Evolutionary conservation across 2,888 invertebrate genomes (phyloP), one percentile per base, ranked within the genome.

Genomic region (Cantharis nigra): DNA sequence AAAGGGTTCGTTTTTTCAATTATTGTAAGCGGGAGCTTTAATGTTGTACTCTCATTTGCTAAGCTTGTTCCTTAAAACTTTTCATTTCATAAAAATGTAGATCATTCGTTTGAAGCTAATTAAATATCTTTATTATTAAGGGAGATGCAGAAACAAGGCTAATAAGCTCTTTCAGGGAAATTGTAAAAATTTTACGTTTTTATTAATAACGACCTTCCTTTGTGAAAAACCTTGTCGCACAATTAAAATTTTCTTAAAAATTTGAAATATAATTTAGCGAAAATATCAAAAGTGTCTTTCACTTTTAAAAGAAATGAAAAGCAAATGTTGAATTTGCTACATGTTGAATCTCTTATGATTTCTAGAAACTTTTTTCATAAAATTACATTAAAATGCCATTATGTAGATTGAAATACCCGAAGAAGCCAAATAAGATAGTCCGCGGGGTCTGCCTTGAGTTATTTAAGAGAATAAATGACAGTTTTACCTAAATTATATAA

Each of bases 331-430:
- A 78, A 71, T 70, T 75, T 75, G 73, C 69, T 73, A 78, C 78
- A 78, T 78, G 75, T 76, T 76, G 73, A 78, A 73, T 76, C 76
- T 76, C 74, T 78, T 76, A 78, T 78, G 78, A 78, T 76, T 78
- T 69, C 69, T 33, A 26, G 30, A 74, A 78, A 78, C 74, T 78
- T 78, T 78, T 78, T 74, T 74, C 67, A 49, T 72, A 75, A 77
- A 75, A 81, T 81, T 81, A 79, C 80, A 81, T 81, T 81, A 81
- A 81, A 81, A 81, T 74, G 79, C 80, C 80, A 81, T 81, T 81
- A 81, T 81, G 80, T 79, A 81, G 79, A 81, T 81, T 81, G 78
- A 74, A 79, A 79, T 79, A 71, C 73, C 76, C 71, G 63, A 76
- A 76, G 74, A 76, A 76, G 74, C 76, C 63, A 76, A 75, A 78